Conservation (phyloP, 1,140 invertebrate genomes). For the Orius insidiosus region DNA sequence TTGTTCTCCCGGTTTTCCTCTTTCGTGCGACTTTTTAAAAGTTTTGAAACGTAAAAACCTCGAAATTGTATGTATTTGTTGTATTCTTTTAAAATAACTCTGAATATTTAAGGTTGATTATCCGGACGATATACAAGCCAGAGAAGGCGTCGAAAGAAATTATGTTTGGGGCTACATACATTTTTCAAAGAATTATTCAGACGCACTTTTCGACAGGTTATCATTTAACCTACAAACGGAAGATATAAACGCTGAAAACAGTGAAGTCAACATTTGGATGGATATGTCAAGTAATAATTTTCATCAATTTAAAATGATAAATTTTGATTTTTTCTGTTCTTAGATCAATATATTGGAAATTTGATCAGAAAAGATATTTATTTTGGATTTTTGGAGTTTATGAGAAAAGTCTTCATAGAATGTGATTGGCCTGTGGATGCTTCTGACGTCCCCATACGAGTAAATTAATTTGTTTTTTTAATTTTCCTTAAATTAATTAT, state of each 20-base stretch:
- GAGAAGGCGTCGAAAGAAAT: conserved; percentile 38
- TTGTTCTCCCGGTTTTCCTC: conserved; percentile 39
- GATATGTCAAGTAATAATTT: conserved; percentile 47
- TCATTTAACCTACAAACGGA: not conserved
- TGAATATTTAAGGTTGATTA: conserved; percentile 30
- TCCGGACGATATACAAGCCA: conserved; percentile 35
- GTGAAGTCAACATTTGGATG: conserved; percentile 44
- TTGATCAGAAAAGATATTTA: conserved; percentile 20
- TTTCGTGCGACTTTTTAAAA: conserved; percentile 62
- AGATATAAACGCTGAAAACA: conserved; percentile 29
- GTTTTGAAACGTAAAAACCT: conserved; percentile 40
- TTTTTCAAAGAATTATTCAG: conserved; percentile 58
- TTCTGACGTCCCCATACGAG: conserved; percentile 21
- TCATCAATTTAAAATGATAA: not conserved
- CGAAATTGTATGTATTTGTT: conserved; percentile 32
- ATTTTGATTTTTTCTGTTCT: conserved; percentile 17
- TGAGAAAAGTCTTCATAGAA: conserved; percentile 19
- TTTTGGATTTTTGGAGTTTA: conserved; percentile 20
- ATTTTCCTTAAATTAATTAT: not conserved
- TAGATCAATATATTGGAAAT: conserved; percentile 23
- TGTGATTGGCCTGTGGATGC: conserved; percentile 20
- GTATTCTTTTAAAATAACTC: not conserved
- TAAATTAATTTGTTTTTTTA: conserved; percentile 17
- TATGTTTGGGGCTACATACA: conserved; percentile 49
- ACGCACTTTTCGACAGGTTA: conserved; percentile 35